Evolutionary conservation across 2,888 invertebrate genomes (phyloP).

Genomic region (Calephelis perditalis): DNA sequence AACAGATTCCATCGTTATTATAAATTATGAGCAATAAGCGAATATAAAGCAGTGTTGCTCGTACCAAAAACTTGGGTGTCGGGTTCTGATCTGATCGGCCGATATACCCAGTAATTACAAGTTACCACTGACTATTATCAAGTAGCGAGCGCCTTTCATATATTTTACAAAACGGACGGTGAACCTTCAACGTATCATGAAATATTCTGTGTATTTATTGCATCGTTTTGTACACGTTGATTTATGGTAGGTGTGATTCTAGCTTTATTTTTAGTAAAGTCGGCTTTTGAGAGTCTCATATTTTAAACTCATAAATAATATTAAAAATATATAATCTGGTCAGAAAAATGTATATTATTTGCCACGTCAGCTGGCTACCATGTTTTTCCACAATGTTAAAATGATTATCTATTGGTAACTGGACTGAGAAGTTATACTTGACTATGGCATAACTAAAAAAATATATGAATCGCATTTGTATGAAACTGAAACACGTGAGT

Average conservation of each 20-base stretch:
- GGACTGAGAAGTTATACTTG: too few species aligned
- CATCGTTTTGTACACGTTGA: conserved; percentile 31
- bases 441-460: too few species aligned
- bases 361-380: too few species aligned
- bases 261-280: conserved; percentile 19
- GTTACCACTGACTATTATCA: conserved; percentile 72
- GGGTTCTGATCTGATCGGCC: conserved; percentile 41
- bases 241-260: conserved; percentile 12
- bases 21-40: conserved; percentile 15
- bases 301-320: conserved; percentile 13
- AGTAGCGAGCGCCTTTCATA: conserved; percentile 72
- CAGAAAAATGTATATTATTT: too few species aligned
- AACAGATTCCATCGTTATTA: conserved; percentile 8
- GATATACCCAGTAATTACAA: conserved; percentile 69
- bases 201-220: conserved; percentile 74
- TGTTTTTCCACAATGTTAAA: too few species aligned
- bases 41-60: conserved; percentile 32
- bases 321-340: conserved; percentile 28
- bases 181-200: conserved; percentile 25
- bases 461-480: too few species aligned
- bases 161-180: conserved; percentile 74
- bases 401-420: too few species aligned
- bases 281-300: conserved; percentile 27
- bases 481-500: too few species aligned
- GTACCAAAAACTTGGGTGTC: conserved; percentile 59